Percentiles rank a stretch among this genome's conserved stretches.
Conservation (phyloP, 2,113 vertebrate genomes). For the Pteropus alecto region DNA sequence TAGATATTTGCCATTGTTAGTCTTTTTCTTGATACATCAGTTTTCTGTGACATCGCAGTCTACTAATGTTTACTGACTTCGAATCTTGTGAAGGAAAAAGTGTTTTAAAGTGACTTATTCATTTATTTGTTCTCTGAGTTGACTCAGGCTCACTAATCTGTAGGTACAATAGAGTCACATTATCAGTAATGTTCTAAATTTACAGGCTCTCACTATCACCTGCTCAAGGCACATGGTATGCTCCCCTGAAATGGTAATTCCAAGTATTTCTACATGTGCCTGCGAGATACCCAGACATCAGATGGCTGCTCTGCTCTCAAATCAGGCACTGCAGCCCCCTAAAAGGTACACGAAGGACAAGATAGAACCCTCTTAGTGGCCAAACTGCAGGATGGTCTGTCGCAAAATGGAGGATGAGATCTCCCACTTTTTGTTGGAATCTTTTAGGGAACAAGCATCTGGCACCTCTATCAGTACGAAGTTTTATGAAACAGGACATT, state of each 20-base stretch:
- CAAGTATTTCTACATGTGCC: not conserved
- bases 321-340: too few species aligned
- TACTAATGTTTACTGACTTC: not conserved
- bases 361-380: not conserved
- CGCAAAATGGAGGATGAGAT: not conserved
- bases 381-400: not conserved
- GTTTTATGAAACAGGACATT: not conserved
- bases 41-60: not conserved
- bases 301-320: not conserved
- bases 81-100: not conserved
- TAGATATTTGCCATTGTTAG: not conserved
- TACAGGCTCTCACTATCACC: not conserved
- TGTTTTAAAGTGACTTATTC: not conserved
- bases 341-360: rapidly evolving
- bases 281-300: not conserved
- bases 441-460: not conserved
- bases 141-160: not conserved
- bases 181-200: not conserved
- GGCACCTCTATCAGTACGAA: not conserved
- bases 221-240: not conserved
- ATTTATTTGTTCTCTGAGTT: not conserved
- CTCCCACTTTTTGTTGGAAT: not conserved
- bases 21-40: not conserved
- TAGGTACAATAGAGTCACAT: not conserved
- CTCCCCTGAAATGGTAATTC: not conserved